These are phyloP conservation scores for Polypterus senegalus DNA, from an alignment of 2,113 vertebrate genomes.

Conservation along the genomic window DNA sequence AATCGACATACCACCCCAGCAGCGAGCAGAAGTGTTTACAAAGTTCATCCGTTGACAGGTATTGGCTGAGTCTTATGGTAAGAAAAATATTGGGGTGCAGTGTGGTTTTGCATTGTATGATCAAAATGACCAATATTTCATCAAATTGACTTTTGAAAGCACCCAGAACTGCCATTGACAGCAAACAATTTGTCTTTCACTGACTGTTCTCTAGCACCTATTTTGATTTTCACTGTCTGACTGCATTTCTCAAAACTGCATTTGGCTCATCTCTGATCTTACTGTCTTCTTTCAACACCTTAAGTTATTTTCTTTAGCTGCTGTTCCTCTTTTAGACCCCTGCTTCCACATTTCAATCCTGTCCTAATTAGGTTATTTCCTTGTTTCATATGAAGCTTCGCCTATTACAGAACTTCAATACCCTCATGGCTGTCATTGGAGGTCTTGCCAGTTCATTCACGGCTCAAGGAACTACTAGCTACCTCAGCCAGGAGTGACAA, in stretches of 20 bases:
- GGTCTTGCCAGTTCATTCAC: conserved; percentile 76
- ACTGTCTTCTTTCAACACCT: too few relatives aligned
- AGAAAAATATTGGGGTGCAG: too few relatives aligned
- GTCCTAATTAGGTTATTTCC: background rate
- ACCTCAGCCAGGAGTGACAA: conserved; percentile 72
- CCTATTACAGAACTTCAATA: conserved; percentile 78
- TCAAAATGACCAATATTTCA: too few relatives aligned
- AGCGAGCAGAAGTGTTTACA: conserved; percentile 77
- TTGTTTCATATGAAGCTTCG: conserved; percentile 46
- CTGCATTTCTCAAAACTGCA: too few relatives aligned
- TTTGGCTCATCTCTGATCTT: too few relatives aligned
- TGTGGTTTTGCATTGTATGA: too few relatives aligned
- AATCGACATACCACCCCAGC: conserved; percentile 71
- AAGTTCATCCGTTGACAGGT: conserved; percentile 85
- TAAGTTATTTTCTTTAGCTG: too few relatives aligned
- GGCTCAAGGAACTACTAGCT: conserved; percentile 75
- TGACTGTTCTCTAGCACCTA: too few relatives aligned
- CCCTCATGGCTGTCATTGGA: conserved; percentile 79
- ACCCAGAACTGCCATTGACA: too few relatives aligned
- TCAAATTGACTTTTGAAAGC: background rate
- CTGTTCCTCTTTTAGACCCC: background rate
- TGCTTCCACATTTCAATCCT: background rate
- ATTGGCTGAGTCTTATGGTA: conserved; percentile 8
- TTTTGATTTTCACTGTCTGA: too few relatives aligned
- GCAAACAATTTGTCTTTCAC: too few relatives aligned